phyloP scores from a whole-genome alignment of 2,797 vertebrate genomes.

The Psittacula echo region DNA sequence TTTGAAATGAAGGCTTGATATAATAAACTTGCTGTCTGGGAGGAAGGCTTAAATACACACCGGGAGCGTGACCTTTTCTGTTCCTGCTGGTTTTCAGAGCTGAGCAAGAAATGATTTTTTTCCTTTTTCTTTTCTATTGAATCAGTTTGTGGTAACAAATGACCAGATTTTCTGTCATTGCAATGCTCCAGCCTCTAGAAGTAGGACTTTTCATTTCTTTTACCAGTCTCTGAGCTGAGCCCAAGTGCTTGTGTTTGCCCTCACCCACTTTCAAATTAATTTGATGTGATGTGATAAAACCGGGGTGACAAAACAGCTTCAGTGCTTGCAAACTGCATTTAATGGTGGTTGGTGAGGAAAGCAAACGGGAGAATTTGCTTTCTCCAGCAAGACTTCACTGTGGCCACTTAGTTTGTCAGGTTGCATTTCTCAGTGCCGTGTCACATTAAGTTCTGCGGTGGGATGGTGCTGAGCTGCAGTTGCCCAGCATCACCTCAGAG shows the following conservation, averaged over 20 bases:
- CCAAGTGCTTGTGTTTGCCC: not conserved
- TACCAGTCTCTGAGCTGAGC: not conserved
- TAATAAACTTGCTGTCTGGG: not conserved
- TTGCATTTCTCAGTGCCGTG: not conserved
- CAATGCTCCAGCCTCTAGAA: not conserved
- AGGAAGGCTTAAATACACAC: not conserved
- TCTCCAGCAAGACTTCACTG: not conserved
- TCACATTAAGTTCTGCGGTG: not conserved
- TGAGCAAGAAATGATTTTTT: not conserved
- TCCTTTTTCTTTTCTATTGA: not conserved
- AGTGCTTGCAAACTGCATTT: not conserved
- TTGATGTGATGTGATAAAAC: not conserved
- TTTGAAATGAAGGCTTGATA: not conserved
- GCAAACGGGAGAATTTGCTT: not conserved
- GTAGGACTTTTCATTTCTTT: not conserved
- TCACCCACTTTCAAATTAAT: not conserved
- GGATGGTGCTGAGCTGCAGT: not conserved
- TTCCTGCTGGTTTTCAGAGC: not conserved
- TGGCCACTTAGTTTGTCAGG: not conserved
- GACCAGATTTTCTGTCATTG: not conserved
- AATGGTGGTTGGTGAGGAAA: not conserved
- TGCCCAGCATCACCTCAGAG: not conserved
- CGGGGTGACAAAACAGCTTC: not conserved
- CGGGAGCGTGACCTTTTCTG: accelerated
- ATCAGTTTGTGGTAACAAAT: not conserved